Conservation (phyloP, 2,113 vertebrate genomes). For the Triplophysa rosa region DNA sequence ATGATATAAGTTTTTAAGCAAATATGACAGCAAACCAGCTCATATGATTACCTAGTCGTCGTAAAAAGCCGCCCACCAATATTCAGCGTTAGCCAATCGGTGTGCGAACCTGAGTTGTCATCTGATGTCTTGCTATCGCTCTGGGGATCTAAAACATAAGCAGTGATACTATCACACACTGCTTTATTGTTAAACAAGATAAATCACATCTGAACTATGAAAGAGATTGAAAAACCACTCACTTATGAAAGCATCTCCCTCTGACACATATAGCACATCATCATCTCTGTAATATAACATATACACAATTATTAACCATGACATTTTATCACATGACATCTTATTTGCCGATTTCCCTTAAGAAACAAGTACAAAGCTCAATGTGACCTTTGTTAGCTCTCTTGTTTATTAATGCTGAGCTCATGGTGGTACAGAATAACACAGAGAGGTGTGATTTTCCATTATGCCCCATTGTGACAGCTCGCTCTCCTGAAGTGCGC, state of each 20-base stretch:
- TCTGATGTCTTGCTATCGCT: conserved; percentile 73
- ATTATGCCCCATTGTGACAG: not conserved
- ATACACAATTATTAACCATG: not conserved
- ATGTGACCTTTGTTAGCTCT: not conserved
- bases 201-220: not conserved
- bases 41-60: conserved; percentile 82
- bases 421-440: not conserved
- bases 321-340: not conserved
- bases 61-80: conserved; percentile 94
- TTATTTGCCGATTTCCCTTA: not conserved
- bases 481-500: not conserved
- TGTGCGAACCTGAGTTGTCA: conserved; percentile 79
- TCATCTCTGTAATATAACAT: conserved; percentile 80
- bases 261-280: conserved; percentile 94
- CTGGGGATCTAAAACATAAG: conserved; percentile 80
- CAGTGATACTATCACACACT: not conserved
- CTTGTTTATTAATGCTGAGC: not conserved
- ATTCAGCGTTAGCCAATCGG: conserved; percentile 96
- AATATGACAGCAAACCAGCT: not conserved
- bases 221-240: conserved; percentile 61
- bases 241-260: conserved; percentile 93
- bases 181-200: not conserved
- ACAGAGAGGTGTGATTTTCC: not conserved
- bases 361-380: not conserved
- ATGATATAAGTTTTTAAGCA: no score